Evolutionary conservation across 2,888 invertebrate genomes (phyloP), one percentile per base, ranked within the genome.

Genomic region (Apodemia mormo): DNA sequence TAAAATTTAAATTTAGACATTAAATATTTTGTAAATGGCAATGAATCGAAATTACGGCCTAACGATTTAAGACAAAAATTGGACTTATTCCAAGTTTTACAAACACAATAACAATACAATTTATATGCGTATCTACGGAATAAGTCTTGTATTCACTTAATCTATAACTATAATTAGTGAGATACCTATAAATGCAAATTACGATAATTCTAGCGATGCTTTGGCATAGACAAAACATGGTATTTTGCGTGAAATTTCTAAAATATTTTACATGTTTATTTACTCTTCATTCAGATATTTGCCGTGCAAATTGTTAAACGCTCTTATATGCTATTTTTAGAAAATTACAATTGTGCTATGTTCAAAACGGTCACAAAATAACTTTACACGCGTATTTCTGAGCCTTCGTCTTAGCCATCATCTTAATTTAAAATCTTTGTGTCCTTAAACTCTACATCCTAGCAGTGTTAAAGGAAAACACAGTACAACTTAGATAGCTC

Each of bases 211-310:
- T 93, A 94, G 92, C 92, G 86, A 93, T 93, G 93, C 94, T 94
- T 94, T 94, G 94, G 94, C 93, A 92, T 93, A 88, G 89, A 88
- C 91, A 92, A 92, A 93, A 92, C 92, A 90, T 90, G 90, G 91
- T 92, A 90, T 84, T 84, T 85, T 78, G 78, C 78, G 78, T 61
- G 61, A 33, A 61, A 61, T 29, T 58, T 30, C 30, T 58, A 30
- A 58, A 12, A 58, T 29, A 58, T 10, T 30, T 58, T 58, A 45
- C 45, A 45, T 45, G 45, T 45, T 12, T 45, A 45, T 45, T 45
- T 12, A 45, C 4, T 45, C 9, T 45, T 12, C 4, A 12, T 45
- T 14, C 45, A 58, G 58, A 58, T 58, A 58, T 29, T 58, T 58
- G 30, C 58, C 12, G 29, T 30, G 30, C 58, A 30, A 30, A 58